Base-by-base conservation (phyloP, 2,113 vertebrate genomes). In the Haplochromis vanheusdeni region DNA sequence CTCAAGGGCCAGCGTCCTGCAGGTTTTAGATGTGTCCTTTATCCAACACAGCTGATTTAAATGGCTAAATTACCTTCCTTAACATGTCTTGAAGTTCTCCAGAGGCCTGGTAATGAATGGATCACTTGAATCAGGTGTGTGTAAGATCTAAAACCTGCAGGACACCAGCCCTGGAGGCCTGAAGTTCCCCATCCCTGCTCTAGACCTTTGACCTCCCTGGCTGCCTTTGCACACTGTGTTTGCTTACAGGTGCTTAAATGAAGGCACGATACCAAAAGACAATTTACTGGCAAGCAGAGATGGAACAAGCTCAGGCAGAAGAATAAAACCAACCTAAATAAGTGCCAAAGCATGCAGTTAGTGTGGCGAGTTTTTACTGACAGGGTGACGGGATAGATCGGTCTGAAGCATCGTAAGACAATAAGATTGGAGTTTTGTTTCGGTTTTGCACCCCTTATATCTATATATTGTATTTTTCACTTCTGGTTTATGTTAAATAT, bases 311-410 rank as follows among this genome's bases (percentile, higher is more conserved):
- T 70, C 5, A 14, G 19, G 13, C 4, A 42, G 65, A 42, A 70
- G 21, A 70, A 42, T 42, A 0, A 26, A 70, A 45, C 2, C 12
- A 70, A 23, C 42, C 5, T 9, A 21, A 40, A 42, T 70, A 7
- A 45, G 12, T 55, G 21, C 4, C 54, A 13, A 55, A 55, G 21
- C 54, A 55, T 26, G 54, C 3, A 0, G 54, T 14, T 55, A 5
- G 54, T 14, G 54, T 13, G 11, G 21, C 0, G 4, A 26, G 54
- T 55, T 55, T 55, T 55, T 55, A 23, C 52, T 55, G 52, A 55
- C 21, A 23, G 51, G 21, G 52, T 23, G 52, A 55, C 2, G 1
- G 52, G 52, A 55, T 13, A 1, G 6, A 13, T 0, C 52, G 4
- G 6, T 55, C 52, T 55, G 52, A 54, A 54, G 0, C 52, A 54